Evolutionary conservation across 1,140 invertebrate genomes (phyloP), one percentile per base, ranked within the genome.

Genomic region (Drosophila suzukii): DNA sequence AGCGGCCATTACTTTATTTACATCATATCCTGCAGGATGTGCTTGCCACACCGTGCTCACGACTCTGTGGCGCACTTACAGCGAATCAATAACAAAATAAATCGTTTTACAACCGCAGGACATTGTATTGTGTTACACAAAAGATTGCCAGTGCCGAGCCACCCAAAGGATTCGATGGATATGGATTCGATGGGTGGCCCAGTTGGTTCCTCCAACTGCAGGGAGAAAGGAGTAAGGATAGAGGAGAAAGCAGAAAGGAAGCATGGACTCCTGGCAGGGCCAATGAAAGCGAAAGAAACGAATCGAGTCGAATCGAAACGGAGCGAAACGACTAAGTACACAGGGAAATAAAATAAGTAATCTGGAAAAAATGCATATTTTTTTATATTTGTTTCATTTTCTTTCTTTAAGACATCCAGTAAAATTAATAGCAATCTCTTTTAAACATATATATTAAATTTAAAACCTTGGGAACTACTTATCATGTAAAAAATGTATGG

Each of bases 61-160:
- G 47, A 49, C 73, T 75, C 60, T 74, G 70, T 46, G 62, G 47
- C 72, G 73, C 84, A 88, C 84, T 88, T 89, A 89, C 84, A 84
- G 68, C 84, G 85, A 88, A 89, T 89, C 84, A 89, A 89, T 89
- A 89, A 84, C 85, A 89, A 89, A 89, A 89, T 89, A 89, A 89
- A 89, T 89, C 84, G 84, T 81, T 89, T 89, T 89, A 89, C 84
- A 89, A 89, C 84, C 84, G 84, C 84, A 90, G 84, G 84, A 89
- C 84, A 89, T 89, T 89, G 84, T 89, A 89, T 89, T 90, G 84
- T 90, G 84, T 90, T 81, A 81, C 85, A 89, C 83, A 88, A 88
- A 89, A 88, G 83, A 88, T 88, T 88, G 83, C 67, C 83, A 88
- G 61, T 38, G 67, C 56, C 47, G 51, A 32, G 63, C 56, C 49